Conservation (phyloP, 2,888 invertebrate species). For the Antheraea yamamai region DNA sequence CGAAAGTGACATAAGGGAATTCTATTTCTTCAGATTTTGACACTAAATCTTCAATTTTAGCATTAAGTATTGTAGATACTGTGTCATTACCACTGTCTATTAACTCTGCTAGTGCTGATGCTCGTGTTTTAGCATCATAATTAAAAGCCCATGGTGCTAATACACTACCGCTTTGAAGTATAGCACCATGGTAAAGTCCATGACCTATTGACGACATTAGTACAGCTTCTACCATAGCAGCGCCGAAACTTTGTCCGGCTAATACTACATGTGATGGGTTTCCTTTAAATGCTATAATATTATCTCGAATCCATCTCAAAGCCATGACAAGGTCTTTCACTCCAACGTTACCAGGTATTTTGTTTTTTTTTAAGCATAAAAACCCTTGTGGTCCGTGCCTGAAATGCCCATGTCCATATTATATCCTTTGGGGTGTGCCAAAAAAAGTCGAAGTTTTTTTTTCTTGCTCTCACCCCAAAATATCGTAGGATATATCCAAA, state of each 20-base stretch:
- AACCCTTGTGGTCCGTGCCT: constrained; percentile 68
- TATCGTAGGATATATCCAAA: too few species aligned
- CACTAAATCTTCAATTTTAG: constrained; percentile 46
- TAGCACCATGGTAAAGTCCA: constrained; percentile 64
- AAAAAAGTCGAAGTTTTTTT: too few species aligned
- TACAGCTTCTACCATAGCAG: constrained; percentile 66
- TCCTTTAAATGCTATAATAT: constrained; percentile 71
- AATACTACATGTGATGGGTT: constrained; percentile 60
- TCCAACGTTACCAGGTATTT: constrained; percentile 69
- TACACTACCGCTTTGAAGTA: constrained; percentile 68
- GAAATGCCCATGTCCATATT: too few species aligned
- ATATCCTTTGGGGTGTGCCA: too few species aligned
- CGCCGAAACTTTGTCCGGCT: constrained; percentile 69
- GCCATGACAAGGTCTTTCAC: constrained; percentile 66
- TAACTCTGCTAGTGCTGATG: constrained; percentile 39
- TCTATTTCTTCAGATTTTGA: constrained; percentile 47
- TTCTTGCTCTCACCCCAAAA: too few species aligned
- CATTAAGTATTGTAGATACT: constrained; percentile 37
- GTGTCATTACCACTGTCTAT: constrained; percentile 37
- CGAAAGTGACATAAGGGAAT: constrained; percentile 65
- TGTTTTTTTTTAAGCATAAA: constrained; percentile 57
- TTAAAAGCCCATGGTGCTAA: constrained; percentile 71
- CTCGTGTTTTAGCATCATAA: constrained; percentile 61
- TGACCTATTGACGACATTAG: constrained; percentile 53
- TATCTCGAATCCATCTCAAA: constrained; percentile 70